Evolutionary conservation across 2,888 invertebrate genomes (phyloP), one percentile per base, ranked within the genome.

Genomic region (Phengaris arion): DNA sequence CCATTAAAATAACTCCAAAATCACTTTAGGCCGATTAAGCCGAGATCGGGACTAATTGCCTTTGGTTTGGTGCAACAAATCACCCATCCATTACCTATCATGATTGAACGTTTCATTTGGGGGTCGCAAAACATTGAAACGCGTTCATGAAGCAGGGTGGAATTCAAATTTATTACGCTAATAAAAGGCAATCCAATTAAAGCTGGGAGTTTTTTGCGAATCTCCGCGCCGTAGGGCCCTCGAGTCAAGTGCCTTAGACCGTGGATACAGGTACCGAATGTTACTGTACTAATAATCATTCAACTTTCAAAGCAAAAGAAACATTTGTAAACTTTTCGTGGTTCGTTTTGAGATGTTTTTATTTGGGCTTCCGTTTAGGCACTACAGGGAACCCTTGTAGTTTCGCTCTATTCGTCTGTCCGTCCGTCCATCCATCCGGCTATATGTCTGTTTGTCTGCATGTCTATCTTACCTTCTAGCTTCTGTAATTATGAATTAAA

Each of bases 101-200:
- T 72, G 72, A 72, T 72, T 72, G 72, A 72, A 54, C 52, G 72
- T 84, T 82, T 81, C 83, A 83, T 84, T 84, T 81, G 84, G 84
- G 85, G 83, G 85, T 85, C 86, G 80, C 83, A 81, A 84, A 86
- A 88, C 87, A 87, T 83, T 13, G 82, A 81, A 80, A 83, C 82
- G 79, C 76, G 80, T 79, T 78, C 77, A 78, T 78, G 79, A 80
- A 84, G 83, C 85, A 86, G 86, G 86, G 88, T 72, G 73, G 87
- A 90, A 90, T 89, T 88, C 89, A 87, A 91, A 91, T 92, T 91
- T 91, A 91, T 90, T 87, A 89, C 89, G 87, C 89, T 90, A 91
- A 91, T 91, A 92, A 92, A 92, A 90, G 86, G 87, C 90, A 87
- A 89, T 90, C 90, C 92, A 92, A 92, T 92, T 92, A 92, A 90